Evolutionary conservation across 2,113 vertebrate species (phyloP).

Genomic region (Ammospiza caudacuta): DNA sequence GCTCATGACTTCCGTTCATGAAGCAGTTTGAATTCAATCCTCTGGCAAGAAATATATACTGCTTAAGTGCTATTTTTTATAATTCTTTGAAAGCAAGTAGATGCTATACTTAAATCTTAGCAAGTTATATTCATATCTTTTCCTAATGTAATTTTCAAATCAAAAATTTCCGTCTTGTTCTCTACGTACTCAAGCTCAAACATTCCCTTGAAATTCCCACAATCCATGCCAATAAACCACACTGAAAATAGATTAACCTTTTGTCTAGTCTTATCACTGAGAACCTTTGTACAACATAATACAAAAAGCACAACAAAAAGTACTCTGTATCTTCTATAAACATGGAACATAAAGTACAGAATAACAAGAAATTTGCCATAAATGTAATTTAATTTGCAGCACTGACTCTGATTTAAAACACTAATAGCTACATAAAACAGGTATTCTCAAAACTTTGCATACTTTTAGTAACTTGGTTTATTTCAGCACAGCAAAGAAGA

Average conservation of each 20-base stretch:
- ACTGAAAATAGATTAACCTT: conserved; percentile 67
- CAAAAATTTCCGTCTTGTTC: neutral
- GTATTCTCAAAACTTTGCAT: neutral
- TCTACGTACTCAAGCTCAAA: neutral
- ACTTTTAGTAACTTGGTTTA: neutral
- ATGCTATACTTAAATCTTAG: neutral
- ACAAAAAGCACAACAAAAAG: conserved; percentile 9
- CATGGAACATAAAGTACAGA: conserved; percentile 11
- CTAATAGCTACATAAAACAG: neutral
- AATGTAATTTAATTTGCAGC: neutral
- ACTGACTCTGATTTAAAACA: neutral
- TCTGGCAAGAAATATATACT: neutral
- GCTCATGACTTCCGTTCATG: neutral
- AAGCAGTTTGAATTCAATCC: neutral
- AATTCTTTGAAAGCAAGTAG: neutral
- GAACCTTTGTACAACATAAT: conserved; percentile 19
- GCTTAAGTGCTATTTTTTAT: neutral
- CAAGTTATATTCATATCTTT: neutral
- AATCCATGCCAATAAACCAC: conserved; percentile 54
- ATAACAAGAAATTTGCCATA: neutral
- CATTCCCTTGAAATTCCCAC: conserved; percentile 25
- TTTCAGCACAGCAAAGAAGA: neutral
- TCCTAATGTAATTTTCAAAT: neutral
- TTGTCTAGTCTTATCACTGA: conserved; percentile 63
- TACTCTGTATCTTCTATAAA: neutral